phyloP scores from a whole-genome alignment of 2,888 invertebrate species.

The Phlogophora meticulosa region DNA sequence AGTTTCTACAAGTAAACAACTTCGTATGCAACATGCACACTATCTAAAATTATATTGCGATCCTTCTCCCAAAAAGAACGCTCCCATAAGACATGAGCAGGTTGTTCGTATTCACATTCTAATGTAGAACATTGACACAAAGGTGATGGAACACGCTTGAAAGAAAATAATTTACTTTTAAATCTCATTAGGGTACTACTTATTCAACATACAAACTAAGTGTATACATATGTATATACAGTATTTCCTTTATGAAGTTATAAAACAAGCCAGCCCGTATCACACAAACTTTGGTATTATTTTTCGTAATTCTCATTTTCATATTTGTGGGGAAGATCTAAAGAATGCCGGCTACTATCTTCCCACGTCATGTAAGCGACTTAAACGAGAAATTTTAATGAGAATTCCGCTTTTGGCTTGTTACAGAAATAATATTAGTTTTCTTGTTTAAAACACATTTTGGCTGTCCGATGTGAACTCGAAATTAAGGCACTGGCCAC shows the following conservation, averaged over 20 bases:
- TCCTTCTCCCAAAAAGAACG: no score
- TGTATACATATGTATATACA: slow-evolving; percentile 5
- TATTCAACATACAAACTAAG: neutral
- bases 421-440: slow-evolving; percentile 52
- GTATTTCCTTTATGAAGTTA: slow-evolving; percentile 18
- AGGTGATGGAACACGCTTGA: no score
- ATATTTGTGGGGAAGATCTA: slow-evolving; percentile 43
- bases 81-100: no score
- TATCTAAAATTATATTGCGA: no score
- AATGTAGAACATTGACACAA: no score
- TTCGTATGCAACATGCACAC: no score
- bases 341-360: slow-evolving; percentile 50
- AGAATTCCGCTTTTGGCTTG: slow-evolving; percentile 51
- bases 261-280: slow-evolving; percentile 17
- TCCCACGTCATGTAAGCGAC: slow-evolving; percentile 49
- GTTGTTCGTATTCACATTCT: no score
- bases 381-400: slow-evolving; percentile 60
- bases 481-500: slow-evolving; percentile 25
- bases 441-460: slow-evolving; percentile 48
- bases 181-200: no score
- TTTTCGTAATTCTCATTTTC: slow-evolving; percentile 54
- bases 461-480: slow-evolving; percentile 19
- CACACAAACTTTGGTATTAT: slow-evolving; percentile 36
- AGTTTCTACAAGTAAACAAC: no score
- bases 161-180: no score